These are phyloP conservation scores for Macrotus californicus DNA, from an alignment of 2,113 vertebrate genomes.

Conservation along the genomic window DNA sequence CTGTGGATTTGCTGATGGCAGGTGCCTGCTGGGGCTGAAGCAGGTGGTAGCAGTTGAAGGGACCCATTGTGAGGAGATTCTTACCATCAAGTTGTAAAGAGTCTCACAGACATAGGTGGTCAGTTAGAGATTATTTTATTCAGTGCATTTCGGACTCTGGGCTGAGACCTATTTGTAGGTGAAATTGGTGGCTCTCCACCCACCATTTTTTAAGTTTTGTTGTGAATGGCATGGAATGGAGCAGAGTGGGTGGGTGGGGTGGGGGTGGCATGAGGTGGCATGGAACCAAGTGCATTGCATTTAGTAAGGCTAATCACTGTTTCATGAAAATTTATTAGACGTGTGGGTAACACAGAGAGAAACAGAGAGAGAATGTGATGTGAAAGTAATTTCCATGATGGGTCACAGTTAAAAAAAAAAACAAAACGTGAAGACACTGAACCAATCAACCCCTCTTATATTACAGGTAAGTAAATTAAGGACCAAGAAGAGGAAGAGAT, in stretches of 20 bases:
- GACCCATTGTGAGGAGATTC: neutral
- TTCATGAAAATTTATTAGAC: neutral
- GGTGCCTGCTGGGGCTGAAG: neutral
- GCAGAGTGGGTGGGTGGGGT: neutral
- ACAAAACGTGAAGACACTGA: neutral
- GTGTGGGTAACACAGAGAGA: neutral
- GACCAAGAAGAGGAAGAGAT: neutral
- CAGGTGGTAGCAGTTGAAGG: neutral
- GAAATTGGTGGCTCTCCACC: neutral
- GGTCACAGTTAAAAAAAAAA: neutral
- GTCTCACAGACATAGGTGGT: neutral
- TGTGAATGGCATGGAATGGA: neutral
- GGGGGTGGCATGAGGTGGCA: neutral
- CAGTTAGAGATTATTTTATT: neutral
- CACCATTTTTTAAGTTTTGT: neutral
- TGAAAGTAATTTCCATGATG: neutral
- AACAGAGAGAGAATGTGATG: neutral
- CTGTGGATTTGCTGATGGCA: neutral
- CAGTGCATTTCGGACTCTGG: neutral
- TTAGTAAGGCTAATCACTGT: neutral
- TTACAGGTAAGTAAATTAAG: neutral
- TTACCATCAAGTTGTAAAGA: neutral
- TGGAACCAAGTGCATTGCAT: neutral
- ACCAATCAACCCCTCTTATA: neutral
- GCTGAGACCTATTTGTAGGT: neutral